A percentile compares a stretch with the other conserved stretches of the same genome.
Conservation (phyloP, 2,888 invertebrate genomes). For the Epinotia demarniana region DNA sequence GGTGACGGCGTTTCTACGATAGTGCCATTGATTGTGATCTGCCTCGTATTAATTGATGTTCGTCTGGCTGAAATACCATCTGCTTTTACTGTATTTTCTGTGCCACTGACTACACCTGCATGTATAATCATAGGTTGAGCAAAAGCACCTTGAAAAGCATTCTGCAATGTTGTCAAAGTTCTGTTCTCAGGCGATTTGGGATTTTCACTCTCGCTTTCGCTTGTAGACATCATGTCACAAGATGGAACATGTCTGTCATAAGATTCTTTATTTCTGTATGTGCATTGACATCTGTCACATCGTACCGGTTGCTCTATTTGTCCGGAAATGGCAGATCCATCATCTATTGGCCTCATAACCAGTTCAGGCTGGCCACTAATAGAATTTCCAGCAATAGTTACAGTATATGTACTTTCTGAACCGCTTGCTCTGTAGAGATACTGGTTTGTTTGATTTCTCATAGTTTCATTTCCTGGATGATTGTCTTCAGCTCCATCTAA, state of each 20-base stretch:
- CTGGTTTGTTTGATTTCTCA: conserved; percentile 72
- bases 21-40: conserved; percentile 82
- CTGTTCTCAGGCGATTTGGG: conserved; percentile 83
- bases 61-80: conserved; percentile 79
- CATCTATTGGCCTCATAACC: conserved; percentile 78
- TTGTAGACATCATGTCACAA: conserved; percentile 91
- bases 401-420: conserved; percentile 78
- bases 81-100: conserved; percentile 78
- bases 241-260: conserved; percentile 91
- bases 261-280: conserved; percentile 92
- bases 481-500: conserved; percentile 89
- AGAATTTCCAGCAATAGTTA: conserved; percentile 81
- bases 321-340: conserved; percentile 68
- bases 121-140: conserved; percentile 82
- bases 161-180: conserved; percentile 79
- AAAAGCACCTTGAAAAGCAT: conserved; percentile 80
- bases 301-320: conserved; percentile 90
- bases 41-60: conserved; percentile 81
- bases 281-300: conserved; percentile 94
- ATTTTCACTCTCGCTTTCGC: conserved; percentile 92
- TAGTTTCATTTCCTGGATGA: conserved; percentile 68
- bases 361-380: conserved; percentile 79
- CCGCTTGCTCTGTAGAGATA: conserved; percentile 79
- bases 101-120: conserved; percentile 77
- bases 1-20: conserved; percentile 83